A percentile compares a stretch with the other conserved stretches of the same genome.
These are phyloP conservation scores for Latrodectus geometricus DNA, from an alignment of 1,140 invertebrate species.

Conservation along the genomic window DNA sequence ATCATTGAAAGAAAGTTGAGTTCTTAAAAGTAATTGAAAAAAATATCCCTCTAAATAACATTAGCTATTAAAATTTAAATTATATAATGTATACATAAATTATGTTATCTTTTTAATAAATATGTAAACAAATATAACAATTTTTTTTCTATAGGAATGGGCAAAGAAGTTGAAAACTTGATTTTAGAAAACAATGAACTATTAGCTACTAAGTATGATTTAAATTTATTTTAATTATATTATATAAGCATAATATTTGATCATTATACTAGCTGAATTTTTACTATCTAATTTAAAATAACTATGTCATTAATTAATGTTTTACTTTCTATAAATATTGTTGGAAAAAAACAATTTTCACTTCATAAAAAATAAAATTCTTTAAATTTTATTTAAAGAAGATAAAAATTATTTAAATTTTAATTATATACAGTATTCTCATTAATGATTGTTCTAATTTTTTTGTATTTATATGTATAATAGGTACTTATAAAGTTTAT, in stretches of 20 bases:
- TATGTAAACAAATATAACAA: too few species aligned
- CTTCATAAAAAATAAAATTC: too few species aligned
- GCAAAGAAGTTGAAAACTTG: constrained; percentile 98
- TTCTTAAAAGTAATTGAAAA: too few species aligned
- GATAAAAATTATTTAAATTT: not conserved
- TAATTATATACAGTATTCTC: not conserved
- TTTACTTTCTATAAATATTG: not conserved
- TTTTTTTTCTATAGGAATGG: constrained; percentile 83
- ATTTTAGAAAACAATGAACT: constrained; percentile 99
- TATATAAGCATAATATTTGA: not conserved
- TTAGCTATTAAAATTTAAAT: too few species aligned
- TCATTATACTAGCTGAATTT: constrained; percentile 8
- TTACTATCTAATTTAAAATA: not conserved
- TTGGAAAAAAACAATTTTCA: not conserved
- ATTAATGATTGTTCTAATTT: not conserved
- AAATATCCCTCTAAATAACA: too few species aligned
- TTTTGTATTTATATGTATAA: too few species aligned
- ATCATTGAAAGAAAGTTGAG: too few species aligned
- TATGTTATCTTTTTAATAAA: too few species aligned
- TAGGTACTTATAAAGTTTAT: too few species aligned
- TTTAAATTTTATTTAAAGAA: not conserved
- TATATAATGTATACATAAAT: too few species aligned
- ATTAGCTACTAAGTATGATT: constrained; percentile 85
- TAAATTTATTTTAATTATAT: not conserved
- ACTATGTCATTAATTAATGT: not conserved